These are phyloP conservation scores for Stegophylla sp. DNA, from an alignment of 2,888 invertebrate species.

Conservation along the genomic window DNA sequence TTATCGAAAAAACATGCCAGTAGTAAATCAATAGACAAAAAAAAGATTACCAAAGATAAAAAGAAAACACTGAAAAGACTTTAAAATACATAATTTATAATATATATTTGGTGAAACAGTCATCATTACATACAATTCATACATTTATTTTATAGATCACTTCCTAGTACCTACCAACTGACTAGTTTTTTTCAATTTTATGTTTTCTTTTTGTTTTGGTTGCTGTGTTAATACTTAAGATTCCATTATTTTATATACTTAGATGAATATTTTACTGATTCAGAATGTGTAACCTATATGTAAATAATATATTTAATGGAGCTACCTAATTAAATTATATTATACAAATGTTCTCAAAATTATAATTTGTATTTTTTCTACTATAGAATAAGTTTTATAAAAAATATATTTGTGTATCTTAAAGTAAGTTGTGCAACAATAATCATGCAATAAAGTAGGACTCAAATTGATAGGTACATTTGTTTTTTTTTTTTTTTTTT, in stretches of 20 bases:
- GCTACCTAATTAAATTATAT: slow-evolving; percentile 9
- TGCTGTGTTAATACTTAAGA: slow-evolving; percentile 29
- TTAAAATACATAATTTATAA: slow-evolving; percentile 67
- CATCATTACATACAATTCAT: slow-evolving; percentile 45
- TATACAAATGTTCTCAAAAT: slow-evolving; percentile 25
- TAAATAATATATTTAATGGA: slow-evolving; percentile 52
- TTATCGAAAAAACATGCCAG: slow-evolving; percentile 85
- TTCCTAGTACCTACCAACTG: slow-evolving; percentile 22
- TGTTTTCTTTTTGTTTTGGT: slow-evolving; percentile 12
- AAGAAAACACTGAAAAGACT: slow-evolving; percentile 85
- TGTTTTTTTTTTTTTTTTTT: background rate
- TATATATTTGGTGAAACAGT: slow-evolving; percentile 47
- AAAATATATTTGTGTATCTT: background rate
- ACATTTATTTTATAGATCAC: slow-evolving; percentile 51
- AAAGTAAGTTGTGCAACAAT: background rate
- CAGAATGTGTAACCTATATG: slow-evolving; percentile 33
- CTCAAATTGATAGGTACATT: too few relatives aligned
- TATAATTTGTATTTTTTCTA: slow-evolving; percentile 7
- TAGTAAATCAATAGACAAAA: slow-evolving; percentile 77
- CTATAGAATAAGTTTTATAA: background rate
- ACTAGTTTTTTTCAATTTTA: slow-evolving; percentile 30
- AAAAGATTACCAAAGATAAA: slow-evolving; percentile 80
- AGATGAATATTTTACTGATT: slow-evolving; percentile 15
- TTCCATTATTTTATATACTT: slow-evolving; percentile 32
- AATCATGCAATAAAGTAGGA: too few relatives aligned